Percentiles rank a stretch among this genome's conserved stretches.
phyloP scores from a whole-genome alignment of 2,888 invertebrate genomes.

The Mythimna lalbum region DNA sequence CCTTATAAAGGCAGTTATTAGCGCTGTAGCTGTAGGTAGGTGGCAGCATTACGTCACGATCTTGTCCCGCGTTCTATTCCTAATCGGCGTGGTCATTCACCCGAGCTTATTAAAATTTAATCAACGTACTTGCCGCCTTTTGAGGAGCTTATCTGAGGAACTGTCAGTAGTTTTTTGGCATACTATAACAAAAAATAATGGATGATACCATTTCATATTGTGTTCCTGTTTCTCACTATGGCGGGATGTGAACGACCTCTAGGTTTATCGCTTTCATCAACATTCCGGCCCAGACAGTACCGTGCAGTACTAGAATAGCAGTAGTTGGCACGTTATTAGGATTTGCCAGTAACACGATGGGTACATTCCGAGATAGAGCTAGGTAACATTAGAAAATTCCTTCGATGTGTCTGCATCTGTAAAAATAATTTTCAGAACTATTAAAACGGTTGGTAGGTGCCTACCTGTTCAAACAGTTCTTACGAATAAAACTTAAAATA shows the following conservation, averaged over 20 bases:
- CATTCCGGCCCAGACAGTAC: conserved; percentile 72
- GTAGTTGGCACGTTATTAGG: conserved; percentile 65
- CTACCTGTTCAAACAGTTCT: not conserved
- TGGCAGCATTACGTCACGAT: conserved; percentile 70
- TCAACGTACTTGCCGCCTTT: conserved; percentile 62
- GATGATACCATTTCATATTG: conserved; percentile 57
- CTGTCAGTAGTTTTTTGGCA: conserved; percentile 58
- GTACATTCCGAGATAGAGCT: conserved; percentile 48
- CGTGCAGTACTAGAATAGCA: conserved; percentile 68
- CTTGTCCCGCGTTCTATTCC: conserved; percentile 70
- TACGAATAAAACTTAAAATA: not conserved
- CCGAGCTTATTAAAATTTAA: conserved; percentile 72
- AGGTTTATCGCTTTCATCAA: conserved; percentile 79
- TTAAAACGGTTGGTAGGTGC: not conserved
- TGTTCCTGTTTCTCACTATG: conserved; percentile 70
- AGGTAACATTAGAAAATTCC: conserved; percentile 45
- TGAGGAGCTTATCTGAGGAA: conserved; percentile 52
- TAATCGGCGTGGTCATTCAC: conserved; percentile 81
- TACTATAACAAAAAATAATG: conserved; percentile 57
- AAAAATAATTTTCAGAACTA: not conserved
- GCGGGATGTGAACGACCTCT: conserved; percentile 78
- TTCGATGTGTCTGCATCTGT: conserved; percentile 24
- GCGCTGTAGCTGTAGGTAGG: conserved; percentile 38
- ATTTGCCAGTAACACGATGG: conserved; percentile 54
- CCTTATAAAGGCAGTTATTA: conserved; percentile 61